Percentiles rank a stretch among this genome's conserved stretches.
Conservation (phyloP, 2,888 invertebrate species). For the Quadroppia sp. region DNA sequence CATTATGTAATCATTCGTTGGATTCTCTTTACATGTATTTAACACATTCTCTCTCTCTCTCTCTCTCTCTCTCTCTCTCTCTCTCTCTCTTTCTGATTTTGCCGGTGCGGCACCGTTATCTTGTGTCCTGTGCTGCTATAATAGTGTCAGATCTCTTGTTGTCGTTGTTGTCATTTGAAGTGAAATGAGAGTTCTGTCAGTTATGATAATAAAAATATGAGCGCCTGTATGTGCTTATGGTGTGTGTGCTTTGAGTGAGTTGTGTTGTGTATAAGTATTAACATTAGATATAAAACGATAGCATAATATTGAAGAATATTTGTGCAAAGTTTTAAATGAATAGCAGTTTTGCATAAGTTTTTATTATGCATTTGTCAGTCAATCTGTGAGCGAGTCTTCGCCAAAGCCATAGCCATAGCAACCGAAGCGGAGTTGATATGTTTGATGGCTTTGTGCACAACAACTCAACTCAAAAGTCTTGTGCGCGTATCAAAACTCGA, state of each 20-base stretch:
- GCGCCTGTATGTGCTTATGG: background rate
- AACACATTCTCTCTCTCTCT: no score
- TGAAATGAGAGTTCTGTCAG: conserved; percentile 20
- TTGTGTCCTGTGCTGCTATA: background rate
- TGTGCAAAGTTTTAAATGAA: conserved; percentile 32
- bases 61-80: background rate
- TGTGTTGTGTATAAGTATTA: conserved; percentile 6
- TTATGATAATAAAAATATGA: conserved; percentile 28
- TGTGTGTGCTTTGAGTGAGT: conserved; percentile 12
- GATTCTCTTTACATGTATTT: background rate
- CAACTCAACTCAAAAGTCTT: conserved; percentile 34
- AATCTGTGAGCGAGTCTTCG: conserved; percentile 20
- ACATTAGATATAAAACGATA: conserved; percentile 34
- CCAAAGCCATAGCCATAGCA: conserved; percentile 32
- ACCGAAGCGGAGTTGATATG: conserved; percentile 2
- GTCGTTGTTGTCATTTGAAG: conserved; percentile 34
- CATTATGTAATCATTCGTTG: background rate
- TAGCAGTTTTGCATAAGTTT: conserved; percentile 33
- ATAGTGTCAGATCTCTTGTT: conserved; percentile 23
- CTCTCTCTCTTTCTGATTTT: background rate
- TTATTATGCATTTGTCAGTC: conserved; percentile 35
- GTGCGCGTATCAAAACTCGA: conserved; percentile 18
- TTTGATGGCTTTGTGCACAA: conserved; percentile 29
- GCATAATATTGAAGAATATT: conserved; percentile 19
- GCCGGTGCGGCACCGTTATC: background rate